Conservation (phyloP, 2,888 invertebrate species). For the Tineola bisselliella region DNA sequence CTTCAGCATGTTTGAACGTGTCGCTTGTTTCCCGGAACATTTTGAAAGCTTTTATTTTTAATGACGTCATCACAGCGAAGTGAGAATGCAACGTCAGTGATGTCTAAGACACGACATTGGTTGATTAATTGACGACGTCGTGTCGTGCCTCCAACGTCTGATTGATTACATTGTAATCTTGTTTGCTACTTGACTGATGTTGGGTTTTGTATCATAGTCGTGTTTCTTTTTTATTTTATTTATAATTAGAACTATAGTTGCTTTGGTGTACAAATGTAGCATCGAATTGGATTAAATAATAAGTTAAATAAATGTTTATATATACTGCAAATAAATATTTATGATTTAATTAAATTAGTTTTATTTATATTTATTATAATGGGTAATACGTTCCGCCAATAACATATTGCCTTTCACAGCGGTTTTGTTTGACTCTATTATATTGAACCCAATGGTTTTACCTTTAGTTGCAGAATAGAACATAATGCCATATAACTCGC, state of each 20-base stretch:
- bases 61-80: constrained; percentile 9
- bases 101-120: constrained; percentile 32
- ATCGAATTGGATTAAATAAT: too few relatives aligned
- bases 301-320: too few relatives aligned
- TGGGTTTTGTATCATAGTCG: constrained; percentile 36
- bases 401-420: too few relatives aligned
- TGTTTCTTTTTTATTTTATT: constrained; percentile 31
- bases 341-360: too few relatives aligned
- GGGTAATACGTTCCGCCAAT: too few relatives aligned
- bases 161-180: constrained; percentile 63
- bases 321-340: too few relatives aligned
- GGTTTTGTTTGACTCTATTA: too few relatives aligned
- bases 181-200: constrained; percentile 60
- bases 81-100: constrained; percentile 13
- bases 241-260: constrained; percentile 21
- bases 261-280: too few relatives aligned
- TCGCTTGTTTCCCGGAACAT: not conserved
- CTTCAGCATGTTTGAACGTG: not conserved
- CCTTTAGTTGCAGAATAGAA: too few relatives aligned
- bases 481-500: too few relatives aligned
- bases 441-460: too few relatives aligned
- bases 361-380: too few relatives aligned
- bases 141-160: constrained; percentile 32
- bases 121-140: constrained; percentile 56
- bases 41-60: constrained; percentile 11